Conservation (phyloP, 2,797 vertebrate genomes). For the Sebastes itinus region DNA sequence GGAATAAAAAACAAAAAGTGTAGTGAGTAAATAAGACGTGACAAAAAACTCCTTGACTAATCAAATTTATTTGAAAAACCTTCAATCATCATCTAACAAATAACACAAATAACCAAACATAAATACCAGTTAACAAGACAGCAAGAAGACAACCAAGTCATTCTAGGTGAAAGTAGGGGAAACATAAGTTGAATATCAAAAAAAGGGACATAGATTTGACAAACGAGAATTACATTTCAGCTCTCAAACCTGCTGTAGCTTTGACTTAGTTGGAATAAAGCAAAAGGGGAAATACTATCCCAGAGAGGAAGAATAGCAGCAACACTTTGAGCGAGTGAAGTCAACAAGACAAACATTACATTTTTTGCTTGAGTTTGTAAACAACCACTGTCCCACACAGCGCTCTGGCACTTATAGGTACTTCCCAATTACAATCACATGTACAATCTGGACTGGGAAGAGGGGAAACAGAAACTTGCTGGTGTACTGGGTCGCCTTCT, state of each 20-base stretch:
- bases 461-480: slow-evolving; percentile 27
- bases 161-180: neutral
- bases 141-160: slow-evolving; percentile 25
- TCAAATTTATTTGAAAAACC: slow-evolving; percentile 68
- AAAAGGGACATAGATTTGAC: slow-evolving; percentile 18
- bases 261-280: slow-evolving; percentile 25
- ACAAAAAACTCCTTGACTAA: slow-evolving; percentile 12
- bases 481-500: neutral
- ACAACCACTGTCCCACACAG: slow-evolving; percentile 55
- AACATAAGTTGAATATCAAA: slow-evolving; percentile 35
- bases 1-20: neutral
- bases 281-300: slow-evolving; percentile 14
- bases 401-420: slow-evolving; percentile 49
- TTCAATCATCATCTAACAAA: slow-evolving; percentile 46
- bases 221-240: slow-evolving; percentile 22
- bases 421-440: slow-evolving; percentile 40
- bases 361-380: slow-evolving; percentile 53
- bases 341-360: slow-evolving; percentile 42
- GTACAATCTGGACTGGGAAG: slow-evolving; percentile 24
- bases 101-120: slow-evolving; percentile 48
- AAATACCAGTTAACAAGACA: slow-evolving; percentile 38
- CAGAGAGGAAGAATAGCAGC: slow-evolving; percentile 71
- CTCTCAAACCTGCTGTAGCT: slow-evolving; percentile 22
- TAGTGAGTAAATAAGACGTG: neutral
- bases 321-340: slow-evolving; percentile 51